Evolutionary conservation across 2,888 invertebrate species (phyloP).

Genomic region (Invenusta paracnida): DNA sequence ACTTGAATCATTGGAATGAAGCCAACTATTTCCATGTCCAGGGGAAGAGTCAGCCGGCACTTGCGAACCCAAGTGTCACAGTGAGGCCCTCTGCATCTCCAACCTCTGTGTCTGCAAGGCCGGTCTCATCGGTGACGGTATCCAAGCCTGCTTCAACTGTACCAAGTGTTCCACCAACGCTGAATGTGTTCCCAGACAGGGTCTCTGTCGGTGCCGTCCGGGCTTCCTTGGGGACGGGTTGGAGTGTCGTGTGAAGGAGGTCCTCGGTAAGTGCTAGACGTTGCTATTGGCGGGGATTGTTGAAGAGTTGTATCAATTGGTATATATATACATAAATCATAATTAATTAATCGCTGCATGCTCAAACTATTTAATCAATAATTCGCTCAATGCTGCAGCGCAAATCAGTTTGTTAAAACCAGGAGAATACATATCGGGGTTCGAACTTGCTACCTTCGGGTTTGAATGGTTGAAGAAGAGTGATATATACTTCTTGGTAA

Average conservation of each 20-base stretch:
- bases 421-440: too few relatives aligned
- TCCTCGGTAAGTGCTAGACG: background rate
- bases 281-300: background rate
- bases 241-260: background rate
- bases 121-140: background rate
- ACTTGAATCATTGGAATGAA: too few relatives aligned
- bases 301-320: background rate
- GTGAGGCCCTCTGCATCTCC: background rate
- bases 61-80: background rate
- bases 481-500: too few relatives aligned
- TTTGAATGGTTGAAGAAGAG: too few relatives aligned
- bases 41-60: background rate
- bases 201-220: background rate
- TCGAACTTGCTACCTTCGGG: too few relatives aligned
- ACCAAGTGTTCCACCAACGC: background rate
- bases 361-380: too few relatives aligned
- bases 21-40: too few relatives aligned
- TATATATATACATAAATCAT: background rate
- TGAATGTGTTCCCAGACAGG: background rate
- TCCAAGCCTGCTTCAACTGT: background rate
- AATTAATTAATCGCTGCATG: too few relatives aligned
- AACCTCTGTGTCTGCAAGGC: background rate
- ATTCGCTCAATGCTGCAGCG: too few relatives aligned
- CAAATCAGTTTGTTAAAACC: too few relatives aligned
- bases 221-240: background rate